Evolutionary conservation across 2,888 invertebrate species (phyloP).

Genomic region (Xylota segnis): DNA sequence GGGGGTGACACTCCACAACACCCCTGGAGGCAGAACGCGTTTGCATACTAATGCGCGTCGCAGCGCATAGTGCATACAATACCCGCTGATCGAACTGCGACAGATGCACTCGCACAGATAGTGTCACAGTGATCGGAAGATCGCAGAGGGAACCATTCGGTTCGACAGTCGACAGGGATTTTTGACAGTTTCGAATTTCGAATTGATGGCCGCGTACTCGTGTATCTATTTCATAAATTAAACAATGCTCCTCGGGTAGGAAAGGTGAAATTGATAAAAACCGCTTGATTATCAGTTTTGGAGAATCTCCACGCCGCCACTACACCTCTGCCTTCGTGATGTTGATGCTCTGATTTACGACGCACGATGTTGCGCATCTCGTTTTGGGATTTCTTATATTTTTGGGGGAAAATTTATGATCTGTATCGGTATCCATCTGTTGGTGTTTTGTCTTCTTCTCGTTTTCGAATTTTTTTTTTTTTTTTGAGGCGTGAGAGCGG

Average conservation of each 20-base stretch:
- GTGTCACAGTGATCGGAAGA: conserved; percentile 39
- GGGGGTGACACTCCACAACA: conserved; percentile 65
- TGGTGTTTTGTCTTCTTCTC: conserved; percentile 23
- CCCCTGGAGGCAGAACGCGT: conserved; percentile 64
- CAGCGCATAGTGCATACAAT: conserved; percentile 29
- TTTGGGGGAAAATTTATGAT: conserved; percentile 59
- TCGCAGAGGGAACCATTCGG: not conserved
- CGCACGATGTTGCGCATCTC: conserved; percentile 61
- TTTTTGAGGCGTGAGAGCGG: not conserved
- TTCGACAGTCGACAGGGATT: conserved; percentile 44
- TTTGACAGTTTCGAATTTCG: conserved; percentile 74
- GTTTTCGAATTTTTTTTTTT: not conserved
- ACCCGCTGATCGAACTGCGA: conserved; percentile 69
- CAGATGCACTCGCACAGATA: conserved; percentile 69
- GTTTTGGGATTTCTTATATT: conserved; percentile 52
- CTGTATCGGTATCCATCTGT: conserved; percentile 51
- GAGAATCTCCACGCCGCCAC: conserved; percentile 44
- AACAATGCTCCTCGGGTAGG: conserved; percentile 55
- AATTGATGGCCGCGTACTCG: conserved; percentile 60
- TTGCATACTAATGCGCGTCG: conserved; percentile 63
- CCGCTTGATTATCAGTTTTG: conserved; percentile 56
- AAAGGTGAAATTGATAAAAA: conserved; percentile 70
- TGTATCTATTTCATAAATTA: conserved; percentile 75
- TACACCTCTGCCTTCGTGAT: not conserved
- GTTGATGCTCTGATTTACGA: conserved; percentile 75